These are phyloP conservation scores for Apamea sordens DNA, from an alignment of 2,888 invertebrate species.

Conservation along the genomic window DNA sequence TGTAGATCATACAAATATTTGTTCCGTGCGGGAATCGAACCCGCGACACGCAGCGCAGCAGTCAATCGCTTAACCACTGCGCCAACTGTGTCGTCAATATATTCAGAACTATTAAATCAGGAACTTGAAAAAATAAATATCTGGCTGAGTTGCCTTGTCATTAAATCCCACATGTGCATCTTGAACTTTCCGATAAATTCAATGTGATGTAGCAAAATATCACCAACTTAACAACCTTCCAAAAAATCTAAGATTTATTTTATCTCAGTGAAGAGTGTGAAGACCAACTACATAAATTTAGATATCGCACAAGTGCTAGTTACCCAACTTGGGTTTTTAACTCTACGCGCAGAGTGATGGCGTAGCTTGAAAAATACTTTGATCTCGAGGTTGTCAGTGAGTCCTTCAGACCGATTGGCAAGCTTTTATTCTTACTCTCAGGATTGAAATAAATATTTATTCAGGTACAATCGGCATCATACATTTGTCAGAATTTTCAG, in stretches of 20 bases:
- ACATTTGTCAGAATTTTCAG: neutral
- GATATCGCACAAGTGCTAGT: neutral
- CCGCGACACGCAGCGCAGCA: too few relatives aligned
- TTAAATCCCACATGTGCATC: slow-evolving; percentile 33
- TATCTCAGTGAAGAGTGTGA: neutral
- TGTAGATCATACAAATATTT: too few relatives aligned
- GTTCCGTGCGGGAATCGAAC: too few relatives aligned
- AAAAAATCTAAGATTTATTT: neutral
- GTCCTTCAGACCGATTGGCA: neutral
- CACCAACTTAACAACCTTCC: neutral
- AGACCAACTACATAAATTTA: neutral
- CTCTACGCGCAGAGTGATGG: neutral
- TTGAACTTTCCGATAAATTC: slow-evolving; percentile 23
- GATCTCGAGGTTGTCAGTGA: neutral
- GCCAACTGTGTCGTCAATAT: too few relatives aligned
- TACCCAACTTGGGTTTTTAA: neutral
- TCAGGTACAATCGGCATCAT: slow-evolving; percentile 8
- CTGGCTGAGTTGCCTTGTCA: too few relatives aligned
- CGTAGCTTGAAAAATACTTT: neutral
- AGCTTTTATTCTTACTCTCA: neutral
- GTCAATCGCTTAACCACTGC: too few relatives aligned
- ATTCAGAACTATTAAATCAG: too few relatives aligned
- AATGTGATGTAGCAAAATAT: neutral
- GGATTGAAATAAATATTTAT: slow-evolving; percentile 7
- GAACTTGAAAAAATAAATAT: too few relatives aligned